A percentile compares a stretch with the other conserved stretches of the same genome.
Conservation (phyloP, 2,888 invertebrate genomes). For the Caenorhabditis japonica region DNA sequence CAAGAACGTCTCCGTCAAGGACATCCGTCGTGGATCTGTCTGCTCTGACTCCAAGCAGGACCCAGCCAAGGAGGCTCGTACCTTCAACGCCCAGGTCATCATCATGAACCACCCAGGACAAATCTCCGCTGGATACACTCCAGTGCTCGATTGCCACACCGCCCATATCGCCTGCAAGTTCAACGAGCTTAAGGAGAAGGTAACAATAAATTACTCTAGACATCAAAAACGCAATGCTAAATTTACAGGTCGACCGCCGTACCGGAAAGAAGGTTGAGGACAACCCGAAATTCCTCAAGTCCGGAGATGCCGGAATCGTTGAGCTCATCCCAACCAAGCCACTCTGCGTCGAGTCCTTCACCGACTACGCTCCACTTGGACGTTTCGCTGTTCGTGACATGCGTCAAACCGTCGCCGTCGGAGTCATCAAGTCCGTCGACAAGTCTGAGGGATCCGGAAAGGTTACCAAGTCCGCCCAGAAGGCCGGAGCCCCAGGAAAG, state of each 20-base stretch:
- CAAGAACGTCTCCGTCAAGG: constrained; percentile 99
- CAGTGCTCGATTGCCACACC: constrained; percentile 99
- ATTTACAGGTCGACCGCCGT: constrained; percentile 87
- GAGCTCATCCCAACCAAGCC: constrained; percentile 93
- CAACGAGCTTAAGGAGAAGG: constrained; percentile 95
- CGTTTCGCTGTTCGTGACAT: constrained; percentile 99
- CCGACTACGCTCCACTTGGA: constrained; percentile 94
- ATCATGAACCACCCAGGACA: constrained; percentile 99
- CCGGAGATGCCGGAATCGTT: constrained; percentile 96
- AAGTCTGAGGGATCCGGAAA: constrained; percentile 88
- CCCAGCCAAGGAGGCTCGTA: constrained; percentile 93
- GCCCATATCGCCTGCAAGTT: constrained; percentile 99
- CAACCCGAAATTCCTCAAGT: constrained; percentile 85
- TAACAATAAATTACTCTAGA: constrained; percentile 7
- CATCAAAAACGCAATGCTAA: neutral
- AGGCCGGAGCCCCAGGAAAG: constrained; percentile 82
- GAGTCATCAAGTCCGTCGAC: constrained; percentile 83
- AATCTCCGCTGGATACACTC: constrained; percentile 98
- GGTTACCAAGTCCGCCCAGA: constrained; percentile 99
- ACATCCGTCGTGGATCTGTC: constrained; percentile 98
- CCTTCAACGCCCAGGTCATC: constrained; percentile 97
- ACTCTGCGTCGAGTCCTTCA: constrained; percentile 97
- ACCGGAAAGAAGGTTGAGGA: constrained; percentile 84
- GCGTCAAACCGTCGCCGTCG: constrained; percentile 91
- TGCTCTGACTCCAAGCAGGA: constrained; percentile 97